phyloP scores from a whole-genome alignment of 2,113 vertebrate genomes.

The Lophotis ruficrista region DNA sequence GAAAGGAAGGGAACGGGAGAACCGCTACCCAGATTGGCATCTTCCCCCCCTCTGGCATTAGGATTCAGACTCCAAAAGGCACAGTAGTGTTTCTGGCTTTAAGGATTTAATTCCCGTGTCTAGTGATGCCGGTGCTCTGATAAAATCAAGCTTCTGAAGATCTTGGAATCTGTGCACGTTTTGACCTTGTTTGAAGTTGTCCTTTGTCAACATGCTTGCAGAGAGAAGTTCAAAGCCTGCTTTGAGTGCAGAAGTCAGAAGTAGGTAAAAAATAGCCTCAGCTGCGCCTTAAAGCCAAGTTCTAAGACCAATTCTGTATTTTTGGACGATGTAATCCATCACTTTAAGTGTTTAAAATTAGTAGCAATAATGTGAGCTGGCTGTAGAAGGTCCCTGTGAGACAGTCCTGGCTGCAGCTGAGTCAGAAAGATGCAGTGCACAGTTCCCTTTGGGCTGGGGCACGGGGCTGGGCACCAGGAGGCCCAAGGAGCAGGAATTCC shows the following conservation, averaged over 20 bases:
- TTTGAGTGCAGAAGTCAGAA: slow-evolving; percentile 7
- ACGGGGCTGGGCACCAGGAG: not conserved
- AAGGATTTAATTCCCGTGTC: not conserved
- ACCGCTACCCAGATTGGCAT: not conserved
- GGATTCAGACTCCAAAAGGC: slow-evolving; percentile 11
- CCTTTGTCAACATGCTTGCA: not conserved
- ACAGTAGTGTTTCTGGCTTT: not conserved
- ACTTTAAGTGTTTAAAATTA: not conserved
- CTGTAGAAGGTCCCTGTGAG: not conserved
- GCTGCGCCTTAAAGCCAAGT: not conserved
- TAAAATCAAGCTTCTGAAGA: slow-evolving; percentile 33
- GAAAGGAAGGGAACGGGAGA: not conserved
- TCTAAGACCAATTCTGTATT: not conserved
- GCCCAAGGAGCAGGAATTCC: not conserved
- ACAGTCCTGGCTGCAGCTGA: not conserved
- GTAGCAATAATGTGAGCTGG: not conserved
- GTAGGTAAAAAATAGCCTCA: not conserved
- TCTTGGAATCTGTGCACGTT: not conserved
- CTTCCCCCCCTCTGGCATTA: not conserved
- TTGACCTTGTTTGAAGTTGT: slow-evolving; percentile 41
- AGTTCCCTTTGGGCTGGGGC: not conserved
- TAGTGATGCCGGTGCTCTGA: not conserved
- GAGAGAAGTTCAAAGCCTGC: not conserved
- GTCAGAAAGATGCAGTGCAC: not conserved
- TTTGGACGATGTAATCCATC: not conserved